A percentile compares a stretch with the other conserved stretches of the same genome.
These are phyloP conservation scores for Corythaixoides concolor DNA, from an alignment of 2,113 vertebrate genomes.

Conservation along the genomic window DNA sequence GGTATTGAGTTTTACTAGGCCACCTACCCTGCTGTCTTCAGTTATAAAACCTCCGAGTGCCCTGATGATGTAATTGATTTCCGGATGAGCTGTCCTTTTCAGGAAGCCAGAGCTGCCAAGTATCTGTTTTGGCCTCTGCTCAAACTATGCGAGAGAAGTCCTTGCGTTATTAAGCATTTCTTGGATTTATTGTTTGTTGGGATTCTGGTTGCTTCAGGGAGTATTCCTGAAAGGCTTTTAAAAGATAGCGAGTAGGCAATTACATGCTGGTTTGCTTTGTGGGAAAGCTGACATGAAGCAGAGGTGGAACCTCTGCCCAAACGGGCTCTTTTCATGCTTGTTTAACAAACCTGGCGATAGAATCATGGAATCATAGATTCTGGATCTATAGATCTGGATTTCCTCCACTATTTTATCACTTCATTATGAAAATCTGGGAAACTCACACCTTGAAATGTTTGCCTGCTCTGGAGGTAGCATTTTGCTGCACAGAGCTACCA, in stretches of 20 bases:
- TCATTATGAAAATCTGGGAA: neutral
- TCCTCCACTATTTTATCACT: neutral
- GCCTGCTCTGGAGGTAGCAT: neutral
- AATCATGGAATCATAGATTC: too few species aligned
- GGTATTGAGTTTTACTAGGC: conserved; percentile 39
- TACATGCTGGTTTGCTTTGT: neutral
- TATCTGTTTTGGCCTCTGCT: conserved; percentile 27
- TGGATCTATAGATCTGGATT: neutral
- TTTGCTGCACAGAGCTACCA: neutral
- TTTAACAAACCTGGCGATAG: accelerated
- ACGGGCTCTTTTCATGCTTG: neutral
- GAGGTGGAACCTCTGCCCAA: neutral
- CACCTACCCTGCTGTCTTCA: conserved; percentile 33
- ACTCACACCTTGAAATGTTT: neutral
- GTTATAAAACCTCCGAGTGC: neutral
- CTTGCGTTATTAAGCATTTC: neutral
- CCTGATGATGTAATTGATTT: conserved; percentile 23
- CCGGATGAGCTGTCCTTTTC: conserved; percentile 19
- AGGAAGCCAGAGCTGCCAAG: conserved; percentile 35
- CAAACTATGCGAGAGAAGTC: neutral
- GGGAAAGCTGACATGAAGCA: neutral
- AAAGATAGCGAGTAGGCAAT: conserved; percentile 22
- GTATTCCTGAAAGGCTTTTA: conserved; percentile 20
- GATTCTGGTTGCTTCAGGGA: conserved; percentile 16
- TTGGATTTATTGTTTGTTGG: conserved; percentile 26